These are phyloP conservation scores for Odocoileus virginianus DNA, from an alignment of 2,113 vertebrate genomes.

Conservation along the genomic window DNA sequence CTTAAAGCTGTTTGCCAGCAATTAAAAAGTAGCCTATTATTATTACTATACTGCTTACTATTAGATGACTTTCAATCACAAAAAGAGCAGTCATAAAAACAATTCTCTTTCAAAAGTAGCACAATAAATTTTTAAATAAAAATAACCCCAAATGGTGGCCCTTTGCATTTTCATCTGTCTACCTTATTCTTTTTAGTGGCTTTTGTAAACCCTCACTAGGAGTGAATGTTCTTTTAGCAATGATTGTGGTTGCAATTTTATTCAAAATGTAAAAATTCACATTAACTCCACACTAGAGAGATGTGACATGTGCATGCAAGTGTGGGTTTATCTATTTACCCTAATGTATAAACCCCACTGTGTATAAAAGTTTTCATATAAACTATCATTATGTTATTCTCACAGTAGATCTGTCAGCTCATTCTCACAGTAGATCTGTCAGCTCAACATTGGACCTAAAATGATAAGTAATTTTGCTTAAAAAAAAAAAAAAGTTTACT, in stretches of 20 bases:
- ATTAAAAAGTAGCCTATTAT: slow-evolving; percentile 68
- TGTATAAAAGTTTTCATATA: slow-evolving; percentile 77
- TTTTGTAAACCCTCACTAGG: slow-evolving; percentile 51
- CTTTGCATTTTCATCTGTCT: slow-evolving; percentile 17
- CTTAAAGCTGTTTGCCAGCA: slow-evolving; percentile 85
- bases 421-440: slow-evolving; percentile 82
- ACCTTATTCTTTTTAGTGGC: slow-evolving; percentile 57
- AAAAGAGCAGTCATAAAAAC: slow-evolving; percentile 47
- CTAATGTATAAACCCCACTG: slow-evolving; percentile 75
- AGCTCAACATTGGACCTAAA: slow-evolving; percentile 59
- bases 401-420: slow-evolving; percentile 81
- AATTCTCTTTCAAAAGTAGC: slow-evolving; percentile 53
- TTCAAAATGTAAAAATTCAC: slow-evolving; percentile 58
- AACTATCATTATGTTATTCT: slow-evolving; percentile 74
- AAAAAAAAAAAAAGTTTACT: slow-evolving; percentile 4
- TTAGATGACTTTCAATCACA: slow-evolving; percentile 64
- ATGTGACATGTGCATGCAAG: slow-evolving; percentile 49
- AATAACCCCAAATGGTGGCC: slow-evolving; percentile 50
- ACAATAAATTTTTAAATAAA: slow-evolving; percentile 42
- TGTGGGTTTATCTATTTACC: slow-evolving; percentile 63
- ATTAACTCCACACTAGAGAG: slow-evolving; percentile 64
- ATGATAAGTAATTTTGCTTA: not conserved
- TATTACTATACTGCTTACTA: slow-evolving; percentile 58
- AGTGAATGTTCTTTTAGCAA: slow-evolving; percentile 42
- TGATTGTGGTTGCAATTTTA: slow-evolving; percentile 70